phyloP scores from a whole-genome alignment of 2,113 vertebrate genomes.

The Ictidomys tridecemlineatus region DNA sequence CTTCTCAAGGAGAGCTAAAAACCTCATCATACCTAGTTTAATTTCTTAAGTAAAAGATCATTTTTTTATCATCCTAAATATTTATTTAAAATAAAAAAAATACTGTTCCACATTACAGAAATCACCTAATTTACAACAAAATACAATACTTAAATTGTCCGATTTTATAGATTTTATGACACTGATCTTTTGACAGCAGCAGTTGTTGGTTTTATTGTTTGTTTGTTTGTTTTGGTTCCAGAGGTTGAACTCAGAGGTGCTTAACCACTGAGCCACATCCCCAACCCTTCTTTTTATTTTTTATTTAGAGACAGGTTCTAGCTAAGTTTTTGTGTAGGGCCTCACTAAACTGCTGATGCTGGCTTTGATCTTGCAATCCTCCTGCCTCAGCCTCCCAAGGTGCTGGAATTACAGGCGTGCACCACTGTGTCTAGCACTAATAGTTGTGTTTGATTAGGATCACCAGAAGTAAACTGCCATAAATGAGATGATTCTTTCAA shows the following conservation, averaged over 20 bases:
- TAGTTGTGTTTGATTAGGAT: not conserved
- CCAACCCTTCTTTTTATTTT: too few species aligned
- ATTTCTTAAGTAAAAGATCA: not conserved
- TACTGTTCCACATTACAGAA: not conserved
- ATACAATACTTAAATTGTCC: not conserved
- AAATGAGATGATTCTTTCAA: conserved; percentile 46
- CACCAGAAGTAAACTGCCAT: not conserved
- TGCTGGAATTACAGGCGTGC: too few species aligned
- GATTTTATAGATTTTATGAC: not conserved
- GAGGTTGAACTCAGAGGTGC: too few species aligned
- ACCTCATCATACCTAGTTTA: not conserved
- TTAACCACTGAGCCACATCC: too few species aligned
- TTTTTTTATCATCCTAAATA: not conserved
- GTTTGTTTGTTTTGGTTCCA: too few species aligned
- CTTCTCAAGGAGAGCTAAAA: conserved; percentile 43
- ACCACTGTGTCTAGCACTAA: too few species aligned
- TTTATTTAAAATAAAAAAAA: conserved; percentile 62
- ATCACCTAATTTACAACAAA: conserved; percentile 36
- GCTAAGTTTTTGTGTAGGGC: too few species aligned
- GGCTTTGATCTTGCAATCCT: too few species aligned
- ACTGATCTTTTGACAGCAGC: conserved; percentile 31
- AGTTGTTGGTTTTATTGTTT: not conserved
- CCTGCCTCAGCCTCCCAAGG: too few species aligned
- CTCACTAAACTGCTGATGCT: too few species aligned
- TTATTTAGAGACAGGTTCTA: too few species aligned